Evolutionary conservation across 2,113 vertebrate species (phyloP), one percentile per base, ranked within the genome.

Genomic region (Triplophysa tibetana): DNA sequence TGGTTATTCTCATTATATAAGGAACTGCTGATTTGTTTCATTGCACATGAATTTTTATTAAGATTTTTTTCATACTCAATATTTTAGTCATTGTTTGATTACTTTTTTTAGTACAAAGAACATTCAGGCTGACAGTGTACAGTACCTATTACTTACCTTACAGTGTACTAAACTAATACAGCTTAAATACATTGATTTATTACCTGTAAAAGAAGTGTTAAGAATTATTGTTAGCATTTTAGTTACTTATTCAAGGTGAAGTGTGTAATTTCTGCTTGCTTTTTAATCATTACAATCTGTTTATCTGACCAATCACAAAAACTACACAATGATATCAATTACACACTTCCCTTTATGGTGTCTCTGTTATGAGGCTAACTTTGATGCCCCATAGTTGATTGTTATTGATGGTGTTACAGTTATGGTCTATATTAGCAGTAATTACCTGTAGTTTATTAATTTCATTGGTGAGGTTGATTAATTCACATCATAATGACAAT

Each of bases 371-470:
- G 50, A 54, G 48, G 48, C 48, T 13, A 2, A 54, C 17, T 19
- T 54, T 54, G 12, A 50, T 50, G 48, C 48, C 48, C 8, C 13
- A 50, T 50, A 19, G 17, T 2, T 63, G 24, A 54, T 52, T 76
- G 60, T 75, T 75, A 63, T 63, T 63, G 6, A n/a, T 65, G 26
- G 19, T 38, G 62, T 77, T 52, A 76, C 43, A 33, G 19, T 75
- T 75, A 65, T 64, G 74, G 61, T 77, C 62, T 77, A 77, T 64
- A 76, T 65, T 65, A 65, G 45, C 61, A 65, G 17, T 50, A 75
- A 43, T 23, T n/a, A 72, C 29, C 52, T 54, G 72, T 66, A 58
- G 78, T 43, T 70, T 60, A 78, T 80, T 80, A 80, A 74, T 33
- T 43, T 50, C 26, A n/a, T 63, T 45, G 60, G n/a, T 56, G 60